A percentile compares a stretch with the other conserved stretches of the same genome.
Evolutionary conservation across 1,140 invertebrate genomes (phyloP).

Genomic region (Fragariocoptes setiger): DNA sequence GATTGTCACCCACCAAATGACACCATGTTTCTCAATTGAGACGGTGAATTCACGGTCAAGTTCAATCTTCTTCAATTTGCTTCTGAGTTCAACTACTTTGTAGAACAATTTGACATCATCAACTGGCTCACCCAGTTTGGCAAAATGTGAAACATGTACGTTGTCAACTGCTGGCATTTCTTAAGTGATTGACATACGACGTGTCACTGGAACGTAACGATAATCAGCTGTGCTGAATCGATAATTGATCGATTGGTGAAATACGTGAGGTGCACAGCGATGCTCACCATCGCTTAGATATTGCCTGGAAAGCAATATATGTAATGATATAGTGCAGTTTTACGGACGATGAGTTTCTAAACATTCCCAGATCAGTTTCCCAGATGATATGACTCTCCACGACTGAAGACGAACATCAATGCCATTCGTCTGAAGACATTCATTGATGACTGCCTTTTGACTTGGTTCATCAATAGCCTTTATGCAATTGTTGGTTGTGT

Average conservation of each 20-base stretch:
- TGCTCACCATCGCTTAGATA: not conserved
- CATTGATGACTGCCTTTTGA: not conserved
- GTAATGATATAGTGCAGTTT: not conserved
- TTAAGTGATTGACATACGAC: not conserved
- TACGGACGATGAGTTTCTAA: not conserved
- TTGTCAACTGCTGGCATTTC: not conserved
- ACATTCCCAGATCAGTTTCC: not conserved
- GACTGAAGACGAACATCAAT: not conserved
- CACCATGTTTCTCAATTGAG: not conserved
- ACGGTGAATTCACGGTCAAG: not conserved
- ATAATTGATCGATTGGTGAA: not conserved
- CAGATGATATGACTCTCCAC: not conserved
- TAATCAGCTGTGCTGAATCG: not conserved
- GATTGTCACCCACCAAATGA: not conserved
- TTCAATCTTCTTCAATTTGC: not conserved
- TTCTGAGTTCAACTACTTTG: not conserved
- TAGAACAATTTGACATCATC: not conserved
- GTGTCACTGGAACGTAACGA: not conserved
- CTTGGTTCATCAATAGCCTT: not conserved
- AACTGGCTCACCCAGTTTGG: not conserved
- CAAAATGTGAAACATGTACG: not conserved
- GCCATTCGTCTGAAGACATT: not conserved
- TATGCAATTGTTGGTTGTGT: not conserved
- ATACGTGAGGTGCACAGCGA: not conserved
- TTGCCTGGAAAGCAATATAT: not conserved